Evolutionary conservation across 2,113 vertebrate species (phyloP), one percentile per base, ranked within the genome.

Genomic region (Leptodactylus fuscus): DNA sequence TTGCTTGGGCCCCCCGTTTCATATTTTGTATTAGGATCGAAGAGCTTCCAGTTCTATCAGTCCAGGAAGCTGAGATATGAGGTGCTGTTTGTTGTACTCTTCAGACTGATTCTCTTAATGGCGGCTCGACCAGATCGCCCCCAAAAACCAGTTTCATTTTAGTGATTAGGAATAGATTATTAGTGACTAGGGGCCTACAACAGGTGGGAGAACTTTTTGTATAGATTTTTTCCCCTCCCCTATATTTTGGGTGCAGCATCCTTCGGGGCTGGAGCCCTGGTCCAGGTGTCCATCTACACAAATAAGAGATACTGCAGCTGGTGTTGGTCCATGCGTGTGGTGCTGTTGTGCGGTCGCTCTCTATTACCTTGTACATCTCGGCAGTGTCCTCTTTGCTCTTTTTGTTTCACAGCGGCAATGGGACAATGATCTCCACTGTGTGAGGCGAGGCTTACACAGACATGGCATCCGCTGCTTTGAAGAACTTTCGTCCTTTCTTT

Each of bases 361-460:
- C 0, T 16, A 48, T 36, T 20, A 0, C n/a, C n/a, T n/a, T 1
- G 71, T 83, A 88, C 79, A 62, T 82, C 92, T 91, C 89, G 92
- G 95, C 95, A 94, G 94, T 92, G 87, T 95, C 90, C 87, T n/a
- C 91, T 93, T 91, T 93, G 94, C 92, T 79, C 73, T 75, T 98
- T 93, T 73, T 95, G 93, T 96, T 96, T 90, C 94, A 79, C 97
- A 99, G 97, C 69, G 94, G 97, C 93, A 97, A 97, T 87, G 95
- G 95, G 93, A 98, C 97, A 90, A 96, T 99, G 95, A 98, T 99
- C 93, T 99, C 98, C 55, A 99, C 97, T 90, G 97, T 99, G 94
- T 99, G 97, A 99, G 94, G 95, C 96, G 94, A 94, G 92, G 94
- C 89, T 60, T 82, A 91, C 88, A 91, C 91, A 44, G 71, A 81